Evolutionary conservation across 2,797 vertebrate genomes (phyloP).

Genomic region (Platyrinchus mystaceus): DNA sequence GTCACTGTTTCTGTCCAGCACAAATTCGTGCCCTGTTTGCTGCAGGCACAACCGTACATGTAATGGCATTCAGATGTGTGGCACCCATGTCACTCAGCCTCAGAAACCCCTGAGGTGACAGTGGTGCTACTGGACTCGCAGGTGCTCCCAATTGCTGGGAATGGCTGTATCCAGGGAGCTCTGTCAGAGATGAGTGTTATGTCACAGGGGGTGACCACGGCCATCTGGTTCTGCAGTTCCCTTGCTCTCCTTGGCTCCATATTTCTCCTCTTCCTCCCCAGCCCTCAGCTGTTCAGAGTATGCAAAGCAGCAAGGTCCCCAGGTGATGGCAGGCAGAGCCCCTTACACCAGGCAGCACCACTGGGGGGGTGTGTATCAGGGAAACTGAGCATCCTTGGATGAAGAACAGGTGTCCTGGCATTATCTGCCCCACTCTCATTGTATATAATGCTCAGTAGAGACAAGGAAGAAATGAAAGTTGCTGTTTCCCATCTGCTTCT

Average conservation of each 20-base stretch:
- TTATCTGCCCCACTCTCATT: not conserved
- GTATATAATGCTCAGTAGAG: not conserved
- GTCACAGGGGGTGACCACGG: accelerated
- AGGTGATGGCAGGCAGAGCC: not conserved
- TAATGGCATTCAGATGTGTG: not conserved
- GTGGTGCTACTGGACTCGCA: not conserved
- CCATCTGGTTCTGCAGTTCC: not conserved
- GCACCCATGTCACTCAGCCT: not conserved
- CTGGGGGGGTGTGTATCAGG: accelerated
- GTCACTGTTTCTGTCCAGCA: not conserved
- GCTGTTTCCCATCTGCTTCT: not conserved
- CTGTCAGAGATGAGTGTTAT: not conserved
- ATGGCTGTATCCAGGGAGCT: not conserved
- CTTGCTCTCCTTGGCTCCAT: not conserved
- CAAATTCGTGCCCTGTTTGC: not conserved
- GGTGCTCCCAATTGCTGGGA: not conserved
- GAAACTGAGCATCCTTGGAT: not conserved
- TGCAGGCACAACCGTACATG: not conserved
- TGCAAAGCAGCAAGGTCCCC: not conserved
- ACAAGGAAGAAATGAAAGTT: not conserved
- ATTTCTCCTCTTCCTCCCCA: not conserved
- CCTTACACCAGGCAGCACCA: not conserved
- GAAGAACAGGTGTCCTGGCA: not conserved
- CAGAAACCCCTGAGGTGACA: not conserved
- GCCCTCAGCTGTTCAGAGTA: not conserved